Evolutionary conservation across 2,113 vertebrate species (phyloP).

Genomic region (Cryptotis parvus): DNA sequence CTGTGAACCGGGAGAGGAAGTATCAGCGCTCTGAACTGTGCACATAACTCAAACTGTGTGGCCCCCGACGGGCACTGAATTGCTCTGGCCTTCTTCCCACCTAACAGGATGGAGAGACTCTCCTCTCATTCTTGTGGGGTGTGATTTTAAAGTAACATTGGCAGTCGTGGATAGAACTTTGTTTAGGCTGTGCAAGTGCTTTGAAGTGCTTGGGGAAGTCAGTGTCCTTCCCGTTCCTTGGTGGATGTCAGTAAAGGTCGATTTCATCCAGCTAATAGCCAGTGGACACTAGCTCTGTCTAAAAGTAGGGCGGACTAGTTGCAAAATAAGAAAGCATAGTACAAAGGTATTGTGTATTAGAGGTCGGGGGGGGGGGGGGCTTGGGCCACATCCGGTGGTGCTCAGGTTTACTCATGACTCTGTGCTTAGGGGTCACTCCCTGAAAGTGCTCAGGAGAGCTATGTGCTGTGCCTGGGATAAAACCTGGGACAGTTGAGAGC

Average conservation of each 20-base stretch:
- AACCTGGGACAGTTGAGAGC: too few species aligned
- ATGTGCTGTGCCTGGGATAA: too few species aligned
- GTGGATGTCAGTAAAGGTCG: neutral
- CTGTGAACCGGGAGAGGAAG: neutral
- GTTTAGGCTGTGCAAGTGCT: neutral
- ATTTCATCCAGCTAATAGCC: neutral
- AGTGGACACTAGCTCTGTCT: neutral
- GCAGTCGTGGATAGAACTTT: neutral
- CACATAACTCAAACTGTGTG: neutral
- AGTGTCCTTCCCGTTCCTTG: neutral
- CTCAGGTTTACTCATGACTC: too few species aligned
- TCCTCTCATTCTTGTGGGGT: neutral
- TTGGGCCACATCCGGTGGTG: too few species aligned
- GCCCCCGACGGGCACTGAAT: neutral
- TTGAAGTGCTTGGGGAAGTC: neutral
- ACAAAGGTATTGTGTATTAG: too few species aligned
- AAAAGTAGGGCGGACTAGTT: neutral
- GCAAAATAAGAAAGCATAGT: too few species aligned
- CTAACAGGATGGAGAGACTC: neutral
- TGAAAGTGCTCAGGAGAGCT: too few species aligned
- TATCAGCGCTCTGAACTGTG: rapidly evolving
- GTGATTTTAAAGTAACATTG: neutral
- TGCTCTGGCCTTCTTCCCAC: neutral
- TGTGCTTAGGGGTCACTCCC: too few species aligned
- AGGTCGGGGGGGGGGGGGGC: too few species aligned